Base-by-base conservation (phyloP, 2,797 vertebrate species). In the Anolis apletophallus region DNA sequence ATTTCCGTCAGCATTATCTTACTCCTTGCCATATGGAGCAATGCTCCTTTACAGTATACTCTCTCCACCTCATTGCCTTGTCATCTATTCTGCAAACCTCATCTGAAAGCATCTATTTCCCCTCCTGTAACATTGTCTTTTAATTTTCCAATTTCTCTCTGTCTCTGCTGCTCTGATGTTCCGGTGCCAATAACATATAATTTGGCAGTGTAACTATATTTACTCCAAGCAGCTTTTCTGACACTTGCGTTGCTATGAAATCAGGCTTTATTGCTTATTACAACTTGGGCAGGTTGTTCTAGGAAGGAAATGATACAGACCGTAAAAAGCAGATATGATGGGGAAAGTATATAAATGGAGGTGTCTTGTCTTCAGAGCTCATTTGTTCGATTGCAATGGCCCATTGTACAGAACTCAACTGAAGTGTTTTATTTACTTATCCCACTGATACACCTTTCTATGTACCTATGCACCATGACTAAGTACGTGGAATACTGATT, bases 221-320 rank as follows among this genome's bases (percentile, higher is more conserved):
- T 93, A 93, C 91, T 93, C 89, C 71, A 85, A 85, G 91, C 93
- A 95, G 87, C 71, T 88, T 89, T 87, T 2, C 68, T 61, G 82
- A 87, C 73, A 91, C 61, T 80, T 85, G 80, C 55, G 90, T 89
- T 91, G 93, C 83, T 83, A 85, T 90, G 86, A 94, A 95, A 95
- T 92, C 88, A 82, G 84, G 88, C 87, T 94, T 90, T 93, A 92
- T 91, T 90, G 50, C 59, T 87, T 91, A 86, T 91, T 95, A 92
- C 91, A 87, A 77, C 75, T 85, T 89, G 87, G 86, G 91, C 81
- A 87, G 87, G 89, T 88, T 92, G 89, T 95, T 95, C 92, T 82
- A 90, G 93, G 86, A 94, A 67, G 90, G 59, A 93, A 94, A 90
- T 71, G 84, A 91, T 84, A 85, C 40, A 81, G 87, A 77, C 82